A percentile compares a stretch with the other conserved stretches of the same genome.
Conservation (phyloP, 1,140 invertebrate genomes). For the Achroia grisella region DNA sequence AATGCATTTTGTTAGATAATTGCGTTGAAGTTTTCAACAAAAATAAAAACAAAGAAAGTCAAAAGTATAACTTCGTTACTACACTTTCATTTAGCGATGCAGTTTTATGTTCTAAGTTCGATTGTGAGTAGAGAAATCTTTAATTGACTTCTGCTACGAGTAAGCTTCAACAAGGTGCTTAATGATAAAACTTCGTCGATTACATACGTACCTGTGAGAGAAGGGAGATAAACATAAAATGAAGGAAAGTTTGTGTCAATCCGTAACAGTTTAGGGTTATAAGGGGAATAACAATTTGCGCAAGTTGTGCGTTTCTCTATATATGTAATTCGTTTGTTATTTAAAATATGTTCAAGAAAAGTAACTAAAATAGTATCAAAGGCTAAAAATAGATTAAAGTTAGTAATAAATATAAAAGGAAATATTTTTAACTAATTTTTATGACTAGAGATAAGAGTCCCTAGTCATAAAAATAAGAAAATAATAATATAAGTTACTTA, state of each 20-base stretch:
- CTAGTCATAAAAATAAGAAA: conserved; percentile 6
- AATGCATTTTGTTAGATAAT: too few relatives aligned
- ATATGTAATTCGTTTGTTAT: not conserved
- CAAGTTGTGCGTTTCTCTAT: not conserved
- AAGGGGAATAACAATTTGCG: conserved; percentile 1
- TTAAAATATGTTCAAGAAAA: not conserved
- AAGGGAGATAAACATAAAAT: conserved; percentile 1
- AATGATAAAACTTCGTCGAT: conserved; percentile 7
- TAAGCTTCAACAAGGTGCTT: not conserved
- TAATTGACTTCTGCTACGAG: conserved; percentile 7
- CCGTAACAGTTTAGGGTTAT: not conserved
- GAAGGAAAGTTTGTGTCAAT: not conserved
- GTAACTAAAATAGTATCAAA: not conserved
- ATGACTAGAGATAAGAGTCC: not conserved
- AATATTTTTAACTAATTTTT: not conserved
- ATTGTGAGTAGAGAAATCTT: not conserved
- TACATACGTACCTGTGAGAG: not conserved
- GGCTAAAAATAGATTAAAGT: not conserved
- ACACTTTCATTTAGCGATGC: not conserved
- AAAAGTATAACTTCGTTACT: too few relatives aligned
- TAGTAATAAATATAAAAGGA: not conserved
- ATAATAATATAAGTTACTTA: conserved; percentile 29
- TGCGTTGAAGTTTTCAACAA: too few relatives aligned
- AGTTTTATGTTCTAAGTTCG: not conserved
- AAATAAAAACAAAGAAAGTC: too few relatives aligned